phyloP scores from a whole-genome alignment of 2,888 invertebrate genomes.

The Drosophila meridionalis region DNA sequence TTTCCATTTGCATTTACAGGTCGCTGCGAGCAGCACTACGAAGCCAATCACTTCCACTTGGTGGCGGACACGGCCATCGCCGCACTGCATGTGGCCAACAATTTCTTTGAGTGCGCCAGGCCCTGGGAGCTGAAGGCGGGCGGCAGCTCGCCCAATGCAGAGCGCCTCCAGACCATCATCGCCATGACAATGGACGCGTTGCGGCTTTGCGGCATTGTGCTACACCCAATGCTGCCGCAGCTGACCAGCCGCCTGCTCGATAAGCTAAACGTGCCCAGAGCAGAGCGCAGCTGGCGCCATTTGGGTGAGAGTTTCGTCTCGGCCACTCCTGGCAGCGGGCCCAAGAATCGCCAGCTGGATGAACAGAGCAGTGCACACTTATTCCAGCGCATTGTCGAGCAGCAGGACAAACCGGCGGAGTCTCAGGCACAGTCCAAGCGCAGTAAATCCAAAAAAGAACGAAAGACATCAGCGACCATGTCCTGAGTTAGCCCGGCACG shows the following conservation, averaged over 20 bases:
- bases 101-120: conserved; percentile 93
- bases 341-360: conserved; percentile 42
- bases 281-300: conserved; percentile 86
- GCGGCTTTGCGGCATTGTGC: conserved; percentile 91
- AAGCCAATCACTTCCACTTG: conserved; percentile 92
- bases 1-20: conserved; percentile 84
- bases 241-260: conserved; percentile 89
- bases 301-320: conserved; percentile 79
- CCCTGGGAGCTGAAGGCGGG: conserved; percentile 93
- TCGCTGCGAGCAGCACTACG: conserved; percentile 89
- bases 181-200: conserved; percentile 94
- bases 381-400: conserved; percentile 81
- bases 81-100: conserved; percentile 91
- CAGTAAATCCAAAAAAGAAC: conserved; percentile 61
- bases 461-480: conserved; percentile 32
- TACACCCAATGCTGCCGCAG: conserved; percentile 94
- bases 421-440: conserved; percentile 43
- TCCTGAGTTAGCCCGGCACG: conserved; percentile 60
- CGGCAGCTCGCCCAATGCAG: conserved; percentile 79
- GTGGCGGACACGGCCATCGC: conserved; percentile 92
- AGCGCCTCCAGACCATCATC: conserved; percentile 90
- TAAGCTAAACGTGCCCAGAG: conserved; percentile 87
- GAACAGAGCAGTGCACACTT: conserved; percentile 73
- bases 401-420: conserved; percentile 33
- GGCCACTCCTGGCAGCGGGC: conserved; percentile 19